Base-by-base conservation (phyloP, 2,797 vertebrate species). In the Notolabrus celidotus region DNA sequence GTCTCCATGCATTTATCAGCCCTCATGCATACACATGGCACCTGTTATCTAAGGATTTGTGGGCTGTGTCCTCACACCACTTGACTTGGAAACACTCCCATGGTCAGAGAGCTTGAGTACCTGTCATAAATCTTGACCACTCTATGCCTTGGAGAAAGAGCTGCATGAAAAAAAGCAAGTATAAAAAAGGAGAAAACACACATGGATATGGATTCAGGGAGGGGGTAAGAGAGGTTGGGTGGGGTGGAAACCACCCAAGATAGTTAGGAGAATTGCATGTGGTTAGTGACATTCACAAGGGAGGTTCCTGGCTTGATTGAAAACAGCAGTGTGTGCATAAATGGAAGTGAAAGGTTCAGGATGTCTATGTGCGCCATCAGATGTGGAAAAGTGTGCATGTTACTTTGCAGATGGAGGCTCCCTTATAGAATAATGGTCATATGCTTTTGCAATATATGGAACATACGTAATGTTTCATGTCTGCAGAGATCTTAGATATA, bases 111-210 rank as follows among this genome's bases (percentile, higher is more conserved):
- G 70, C 62, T 49, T 43, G 60, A 83, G 64, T 71, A 67, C 50
- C 65, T 72, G 79, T 84, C 76, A 75, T 92, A 90, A 88, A 89
- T 90, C 84, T 89, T 87, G 81, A 86, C 62, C 76, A 74, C 69
- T 75, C 42, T 61, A 46, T 78, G 42, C 45, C 80, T 69, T 16
- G 58, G 77, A 85, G 84, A 86, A 82, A 74, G 79, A 81, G 65
- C 66, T 59, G 29, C 20, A 64, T 45, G 10, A 68, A 59, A 58
- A 49, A 79, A 68, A 54, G 54, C 19, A 62, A 74, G 43, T 68
- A 71, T 31, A 66, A 63, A 69, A 46, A 51, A 9, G 27, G 46
- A 39, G 65, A 71, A 82, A 75, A 53, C 57, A 67, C 58, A 71
- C 68, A 82, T 79, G 74, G 71, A 83, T 78, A 64, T 73, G 43